Evolutionary conservation across 1,140 invertebrate species (phyloP), one percentile per base, ranked within the genome.

Genomic region (Drosophila bocqueti): DNA sequence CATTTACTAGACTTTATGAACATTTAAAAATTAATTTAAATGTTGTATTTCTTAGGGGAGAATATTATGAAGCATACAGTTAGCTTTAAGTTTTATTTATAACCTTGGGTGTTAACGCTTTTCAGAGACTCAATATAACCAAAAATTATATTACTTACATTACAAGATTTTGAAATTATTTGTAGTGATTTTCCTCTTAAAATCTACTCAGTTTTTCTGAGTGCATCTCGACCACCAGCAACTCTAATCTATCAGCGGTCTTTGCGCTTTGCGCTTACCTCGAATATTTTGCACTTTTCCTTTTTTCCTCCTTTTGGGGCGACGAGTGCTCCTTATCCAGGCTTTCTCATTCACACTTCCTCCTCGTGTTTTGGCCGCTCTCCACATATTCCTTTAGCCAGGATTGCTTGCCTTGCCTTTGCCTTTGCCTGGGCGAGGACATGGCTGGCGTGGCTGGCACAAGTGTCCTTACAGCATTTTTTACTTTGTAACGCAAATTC

Each of bases 401-500:
- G 57, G 40, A 59, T 59, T 59, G 57, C 57, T 57, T 63, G 52
- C 60, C 40, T 36, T 65, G 54, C 42, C 60, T n/a, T 4, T 29
- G 29, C 29, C 29, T 29, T 54, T 64, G 50, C 50, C 43, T 61
- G 18, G 11, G 34, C 50, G 65, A 71, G 69, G 65, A 72, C 69
- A 59, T 49, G 63, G 52, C 82, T 74, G 82, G 82, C 82, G 74
- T 49, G 62, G 50, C 82, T 74, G 82, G 82, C 82, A 78, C 64
- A 89, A 89, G 84, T 90, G 84, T 90, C 85, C 84, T 89, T 89
- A 90, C 85, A 81, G 78, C 81, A 89, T 78, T 78, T 87, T 89
- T 89, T 89, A 90, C 84, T 89, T 89, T 89, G 84, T 89, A 89
- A 89, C 85, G 84, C 84, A 89, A 89, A 89, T 89, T 89, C 85